Evolutionary conservation across 2,797 vertebrate genomes (phyloP).

Genomic region (Uromys caudimaculatus): DNA sequence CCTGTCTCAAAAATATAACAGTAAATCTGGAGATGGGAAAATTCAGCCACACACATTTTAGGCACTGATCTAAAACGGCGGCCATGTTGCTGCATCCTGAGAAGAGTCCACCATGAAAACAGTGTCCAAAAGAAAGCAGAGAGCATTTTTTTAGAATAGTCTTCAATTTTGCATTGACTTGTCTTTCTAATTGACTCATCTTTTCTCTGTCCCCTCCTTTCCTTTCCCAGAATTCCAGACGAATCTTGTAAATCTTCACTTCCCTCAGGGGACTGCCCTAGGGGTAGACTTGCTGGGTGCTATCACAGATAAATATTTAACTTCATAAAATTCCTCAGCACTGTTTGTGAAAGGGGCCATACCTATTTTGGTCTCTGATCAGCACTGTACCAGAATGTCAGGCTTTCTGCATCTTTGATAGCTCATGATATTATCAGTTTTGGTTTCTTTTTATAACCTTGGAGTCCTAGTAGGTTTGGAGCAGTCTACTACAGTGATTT

Average conservation of each 20-base stretch:
- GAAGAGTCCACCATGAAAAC: not conserved
- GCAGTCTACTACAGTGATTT: not conserved
- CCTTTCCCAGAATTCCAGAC: conserved; percentile 24
- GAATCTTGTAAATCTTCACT: not conserved
- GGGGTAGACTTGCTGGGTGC: not conserved
- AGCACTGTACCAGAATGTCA: not conserved
- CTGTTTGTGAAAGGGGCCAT: too few species aligned
- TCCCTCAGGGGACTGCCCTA: not conserved
- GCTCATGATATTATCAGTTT: not conserved
- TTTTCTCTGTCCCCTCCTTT: not conserved
- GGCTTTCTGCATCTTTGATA: not conserved
- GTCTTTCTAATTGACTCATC: not conserved
- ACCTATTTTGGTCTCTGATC: not conserved
- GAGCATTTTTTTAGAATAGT: not conserved
- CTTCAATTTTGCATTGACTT: not conserved
- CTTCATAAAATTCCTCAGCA: not conserved
- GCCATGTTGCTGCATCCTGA: not conserved
- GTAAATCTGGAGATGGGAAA: not conserved
- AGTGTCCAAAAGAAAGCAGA: conserved; percentile 6
- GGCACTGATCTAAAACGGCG: not conserved
- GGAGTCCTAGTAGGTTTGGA: not conserved
- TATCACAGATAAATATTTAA: not conserved
- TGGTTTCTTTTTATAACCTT: not conserved
- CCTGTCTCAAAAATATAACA: not conserved
- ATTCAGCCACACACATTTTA: not conserved